A percentile compares a stretch with the other conserved stretches of the same genome.
Conservation (phyloP, 2,888 invertebrate genomes). For the Eucera pruinosa region DNA sequence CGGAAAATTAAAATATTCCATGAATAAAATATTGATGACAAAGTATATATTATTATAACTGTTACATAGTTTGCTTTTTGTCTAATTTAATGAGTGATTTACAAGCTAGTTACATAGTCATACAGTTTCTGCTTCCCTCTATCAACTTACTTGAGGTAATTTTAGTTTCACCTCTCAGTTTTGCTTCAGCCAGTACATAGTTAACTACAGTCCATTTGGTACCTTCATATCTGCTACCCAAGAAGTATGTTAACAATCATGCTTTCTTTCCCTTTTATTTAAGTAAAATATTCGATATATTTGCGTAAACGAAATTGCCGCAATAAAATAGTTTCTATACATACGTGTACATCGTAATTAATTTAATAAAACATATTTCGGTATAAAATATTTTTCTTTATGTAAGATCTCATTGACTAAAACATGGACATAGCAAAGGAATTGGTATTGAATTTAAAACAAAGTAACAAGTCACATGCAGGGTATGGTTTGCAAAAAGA, state of each 20-base stretch:
- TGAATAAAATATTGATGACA: background rate
- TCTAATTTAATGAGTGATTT: constrained; percentile 35
- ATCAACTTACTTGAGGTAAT: constrained; percentile 77
- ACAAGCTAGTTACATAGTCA: constrained; percentile 36
- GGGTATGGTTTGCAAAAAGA: constrained; percentile 82
- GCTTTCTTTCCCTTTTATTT: background rate
- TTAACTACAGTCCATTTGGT: constrained; percentile 76
- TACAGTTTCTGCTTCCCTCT: constrained; percentile 62
- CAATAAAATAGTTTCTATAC: background rate
- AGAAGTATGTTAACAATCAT: constrained; percentile 25
- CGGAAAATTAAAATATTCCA: background rate
- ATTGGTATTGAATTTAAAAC: constrained; percentile 77
- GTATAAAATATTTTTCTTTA: constrained; percentile 5
- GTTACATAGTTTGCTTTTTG: constrained; percentile 5
- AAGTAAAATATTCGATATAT: constrained; percentile 16
- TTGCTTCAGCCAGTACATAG: constrained; percentile 77
- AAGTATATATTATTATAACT: background rate
- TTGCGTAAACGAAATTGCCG: too few relatives aligned
- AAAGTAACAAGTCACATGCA: constrained; percentile 73
- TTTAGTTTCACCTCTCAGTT: constrained; percentile 82
- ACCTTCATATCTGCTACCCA: constrained; percentile 45
- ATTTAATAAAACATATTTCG: background rate
- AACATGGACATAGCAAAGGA: constrained; percentile 80
- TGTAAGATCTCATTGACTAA: background rate
- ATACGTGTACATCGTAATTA: constrained; percentile 7